These are phyloP conservation scores for Maccullochella peelii DNA, from an alignment of 2,113 vertebrate genomes.

Conservation along the genomic window DNA sequence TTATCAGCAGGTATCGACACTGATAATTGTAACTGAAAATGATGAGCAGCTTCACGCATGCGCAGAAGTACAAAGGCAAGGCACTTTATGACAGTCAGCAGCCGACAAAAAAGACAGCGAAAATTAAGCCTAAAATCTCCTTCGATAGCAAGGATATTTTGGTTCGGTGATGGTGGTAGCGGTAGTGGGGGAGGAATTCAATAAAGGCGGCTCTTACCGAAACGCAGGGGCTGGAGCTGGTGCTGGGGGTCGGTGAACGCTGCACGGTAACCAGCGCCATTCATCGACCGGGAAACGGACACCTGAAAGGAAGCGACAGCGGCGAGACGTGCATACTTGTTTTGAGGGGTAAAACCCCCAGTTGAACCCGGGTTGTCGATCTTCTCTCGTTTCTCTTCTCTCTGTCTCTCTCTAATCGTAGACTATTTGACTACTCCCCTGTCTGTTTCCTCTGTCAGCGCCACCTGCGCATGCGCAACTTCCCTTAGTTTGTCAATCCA, in stretches of 20 bases:
- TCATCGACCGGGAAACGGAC: conserved; percentile 87
- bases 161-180: neutral
- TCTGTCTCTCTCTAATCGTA: conserved; percentile 40
- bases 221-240: conserved; percentile 94
- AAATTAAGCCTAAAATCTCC: conserved; percentile 59
- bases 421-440: conserved; percentile 78
- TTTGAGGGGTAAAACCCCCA: conserved; percentile 51
- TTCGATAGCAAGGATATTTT: conserved; percentile 1
- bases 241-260: conserved; percentile 95
- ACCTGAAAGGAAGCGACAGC: conserved; percentile 83
- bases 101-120: conserved; percentile 64
- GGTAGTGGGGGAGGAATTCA: neutral
- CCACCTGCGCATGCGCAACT: conserved; percentile 78
- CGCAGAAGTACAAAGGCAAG: conserved; percentile 77
- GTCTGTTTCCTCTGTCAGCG: conserved; percentile 78
- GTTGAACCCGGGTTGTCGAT: conserved; percentile 35
- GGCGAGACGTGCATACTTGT: conserved; percentile 79
- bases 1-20: neutral
- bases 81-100: conserved; percentile 79
- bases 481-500: conserved; percentile 73
- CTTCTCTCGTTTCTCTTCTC: conserved; percentile 9
- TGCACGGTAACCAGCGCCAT: conserved; percentile 96
- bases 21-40: conserved; percentile 52
- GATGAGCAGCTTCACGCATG: conserved; percentile 71
- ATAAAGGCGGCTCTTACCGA: conserved; percentile 87